Conservation (phyloP, 1,140 invertebrate species). For the Schlechtendalia chinensis region DNA sequence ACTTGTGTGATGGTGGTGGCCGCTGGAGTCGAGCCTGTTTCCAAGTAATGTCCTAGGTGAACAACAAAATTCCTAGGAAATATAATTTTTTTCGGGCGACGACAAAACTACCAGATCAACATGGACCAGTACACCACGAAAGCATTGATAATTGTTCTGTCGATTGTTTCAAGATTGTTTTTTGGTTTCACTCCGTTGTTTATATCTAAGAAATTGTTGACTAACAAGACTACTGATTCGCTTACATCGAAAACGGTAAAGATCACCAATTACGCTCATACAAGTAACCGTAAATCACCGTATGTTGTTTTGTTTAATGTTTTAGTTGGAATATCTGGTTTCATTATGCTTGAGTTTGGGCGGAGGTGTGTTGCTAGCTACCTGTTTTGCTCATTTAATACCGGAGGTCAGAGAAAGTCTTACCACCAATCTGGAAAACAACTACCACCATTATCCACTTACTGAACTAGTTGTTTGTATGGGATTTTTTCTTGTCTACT, state of each 20-base stretch:
- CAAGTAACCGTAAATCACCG: neutral
- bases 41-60: neutral
- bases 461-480: slow-evolving; percentile 71
- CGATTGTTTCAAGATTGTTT: slow-evolving; percentile 28
- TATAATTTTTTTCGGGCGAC: neutral
- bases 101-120: neutral
- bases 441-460: slow-evolving; percentile 54
- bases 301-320: slow-evolving; percentile 21
- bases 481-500: slow-evolving; percentile 78
- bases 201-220: slow-evolving; percentile 29
- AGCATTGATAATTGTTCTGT: slow-evolving; percentile 14
- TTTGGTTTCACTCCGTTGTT: slow-evolving; percentile 43
- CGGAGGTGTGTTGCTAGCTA: slow-evolving; percentile 79
- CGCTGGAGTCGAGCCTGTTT: slow-evolving; percentile 2
- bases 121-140: slow-evolving; percentile 38
- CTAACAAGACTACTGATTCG: slow-evolving; percentile 16
- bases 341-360: slow-evolving; percentile 69
- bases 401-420: slow-evolving; percentile 66
- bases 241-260: slow-evolving; percentile 24
- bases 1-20: slow-evolving; percentile 9
- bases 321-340: slow-evolving; percentile 50
- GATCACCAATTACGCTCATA: neutral
- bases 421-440: slow-evolving; percentile 50
- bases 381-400: slow-evolving; percentile 77
- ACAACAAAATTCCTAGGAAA: neutral